Conservation (phyloP, 1,140 invertebrate species). For the Ceratosolen solmsi region DNA sequence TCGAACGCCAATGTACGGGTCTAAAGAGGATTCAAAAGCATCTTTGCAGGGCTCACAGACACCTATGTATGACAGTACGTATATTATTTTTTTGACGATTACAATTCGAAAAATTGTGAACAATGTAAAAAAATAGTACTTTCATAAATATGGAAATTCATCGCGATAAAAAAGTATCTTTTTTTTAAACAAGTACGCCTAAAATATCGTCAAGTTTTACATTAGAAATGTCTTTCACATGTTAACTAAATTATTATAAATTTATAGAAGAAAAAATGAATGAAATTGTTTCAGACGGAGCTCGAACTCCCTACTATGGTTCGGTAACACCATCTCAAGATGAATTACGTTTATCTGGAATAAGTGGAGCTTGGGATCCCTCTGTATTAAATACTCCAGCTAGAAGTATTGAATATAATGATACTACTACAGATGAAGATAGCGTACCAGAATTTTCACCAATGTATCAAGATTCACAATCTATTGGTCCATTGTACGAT, state of each 20-base stretch:
- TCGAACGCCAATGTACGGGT: constrained; percentile 89
- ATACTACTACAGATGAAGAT: constrained; percentile 76
- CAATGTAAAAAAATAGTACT: no score
- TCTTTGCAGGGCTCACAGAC: constrained; percentile 90
- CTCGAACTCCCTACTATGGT: constrained; percentile 93
- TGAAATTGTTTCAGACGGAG: constrained; percentile 75
- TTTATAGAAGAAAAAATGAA: no score
- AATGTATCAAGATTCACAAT: constrained; percentile 89
- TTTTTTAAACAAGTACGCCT: no score
- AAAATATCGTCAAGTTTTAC: no score
- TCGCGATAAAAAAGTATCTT: no score
- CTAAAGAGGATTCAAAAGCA: constrained; percentile 84
- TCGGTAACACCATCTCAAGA: constrained; percentile 94
- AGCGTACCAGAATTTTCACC: constrained; percentile 81
- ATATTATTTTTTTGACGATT: neutral
- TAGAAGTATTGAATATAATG: constrained; percentile 83
- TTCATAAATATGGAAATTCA: no score
- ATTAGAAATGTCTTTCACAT: no score
- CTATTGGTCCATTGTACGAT: constrained; percentile 90
- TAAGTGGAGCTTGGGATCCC: constrained; percentile 92
- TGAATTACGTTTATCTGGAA: constrained; percentile 87
- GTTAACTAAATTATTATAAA: no score
- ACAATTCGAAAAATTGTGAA: no score
- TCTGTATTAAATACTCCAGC: constrained; percentile 88
- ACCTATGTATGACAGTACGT: constrained; percentile 84